Evolutionary conservation across 2,888 invertebrate species (phyloP).

Genomic region (Bombylius major): DNA sequence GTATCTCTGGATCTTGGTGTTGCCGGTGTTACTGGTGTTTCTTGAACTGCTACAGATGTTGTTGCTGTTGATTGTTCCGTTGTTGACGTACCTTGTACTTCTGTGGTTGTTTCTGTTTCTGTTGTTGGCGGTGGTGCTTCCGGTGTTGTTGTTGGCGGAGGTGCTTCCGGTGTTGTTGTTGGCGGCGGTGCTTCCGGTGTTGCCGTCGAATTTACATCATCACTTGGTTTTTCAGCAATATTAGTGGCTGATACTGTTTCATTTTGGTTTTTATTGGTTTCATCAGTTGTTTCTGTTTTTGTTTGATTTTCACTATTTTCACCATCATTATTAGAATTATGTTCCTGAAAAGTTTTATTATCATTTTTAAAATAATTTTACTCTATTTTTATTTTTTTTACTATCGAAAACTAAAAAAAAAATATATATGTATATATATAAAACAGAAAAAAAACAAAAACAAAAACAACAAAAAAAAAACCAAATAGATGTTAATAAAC

Average conservation of each 20-base stretch:
- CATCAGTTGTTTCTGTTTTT: not conserved
- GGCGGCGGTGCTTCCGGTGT: not conserved
- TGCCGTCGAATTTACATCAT: not conserved
- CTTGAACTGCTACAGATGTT: not conserved
- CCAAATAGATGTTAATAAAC: too few relatives aligned
- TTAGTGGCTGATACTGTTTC: not conserved
- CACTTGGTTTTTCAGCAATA: not conserved
- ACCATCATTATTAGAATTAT: slow-evolving; percentile 16
- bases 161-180: not conserved
- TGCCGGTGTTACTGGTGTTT: not conserved
- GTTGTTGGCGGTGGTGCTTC: not conserved
- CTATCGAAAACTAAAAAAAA: too few relatives aligned
- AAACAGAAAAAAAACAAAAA: too few relatives aligned
- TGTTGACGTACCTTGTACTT: not conserved
- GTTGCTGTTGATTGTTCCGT: not conserved
- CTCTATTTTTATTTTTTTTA: not conserved
- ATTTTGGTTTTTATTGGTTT: not conserved
- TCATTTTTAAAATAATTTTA: not conserved
- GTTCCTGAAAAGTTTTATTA: slow-evolving; percentile 10
- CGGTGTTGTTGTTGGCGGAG: not conserved
- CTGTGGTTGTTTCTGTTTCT: not conserved
- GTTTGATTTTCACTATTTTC: not conserved
- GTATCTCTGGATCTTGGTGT: not conserved
- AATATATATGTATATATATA: too few relatives aligned
- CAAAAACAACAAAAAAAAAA: too few relatives aligned